Evolutionary conservation across 2,797 vertebrate genomes (phyloP).

Genomic region (Lepus townsendii): DNA sequence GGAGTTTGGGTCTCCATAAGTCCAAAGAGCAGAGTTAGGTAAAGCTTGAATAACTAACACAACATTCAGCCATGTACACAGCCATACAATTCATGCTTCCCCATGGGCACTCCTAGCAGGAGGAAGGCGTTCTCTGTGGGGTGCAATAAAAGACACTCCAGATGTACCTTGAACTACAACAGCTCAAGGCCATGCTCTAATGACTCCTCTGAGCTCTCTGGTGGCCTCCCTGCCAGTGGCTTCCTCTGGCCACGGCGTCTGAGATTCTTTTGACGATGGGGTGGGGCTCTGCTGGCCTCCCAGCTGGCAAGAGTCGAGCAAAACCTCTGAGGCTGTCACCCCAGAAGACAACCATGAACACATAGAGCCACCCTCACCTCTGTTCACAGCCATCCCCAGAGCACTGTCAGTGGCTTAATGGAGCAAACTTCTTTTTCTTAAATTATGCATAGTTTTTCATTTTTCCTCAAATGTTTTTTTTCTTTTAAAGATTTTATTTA

Average conservation of each 20-base stretch:
- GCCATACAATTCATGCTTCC: slow-evolving; percentile 67
- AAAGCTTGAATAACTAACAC: slow-evolving; percentile 62
- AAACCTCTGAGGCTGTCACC: background rate
- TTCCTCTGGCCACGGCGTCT: slow-evolving; percentile 60
- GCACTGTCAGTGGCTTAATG: background rate
- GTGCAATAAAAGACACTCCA: slow-evolving; percentile 63
- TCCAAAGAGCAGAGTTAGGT: slow-evolving; percentile 70
- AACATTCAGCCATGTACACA: slow-evolving; percentile 56
- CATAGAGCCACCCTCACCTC: background rate
- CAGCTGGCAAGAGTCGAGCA: slow-evolving; percentile 38
- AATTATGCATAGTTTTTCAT: too few species aligned
- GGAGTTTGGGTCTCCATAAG: background rate
- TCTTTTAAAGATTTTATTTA: too few species aligned
- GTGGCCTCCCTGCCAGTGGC: background rate
- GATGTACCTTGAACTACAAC: slow-evolving; percentile 78
- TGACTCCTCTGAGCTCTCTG: slow-evolving; percentile 43
- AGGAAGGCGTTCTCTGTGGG: slow-evolving; percentile 62
- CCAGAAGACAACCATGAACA: slow-evolving; percentile 3
- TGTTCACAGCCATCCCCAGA: background rate
- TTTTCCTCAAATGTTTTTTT: too few species aligned
- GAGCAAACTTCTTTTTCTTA: background rate
- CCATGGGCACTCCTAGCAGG: background rate
- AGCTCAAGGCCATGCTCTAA: slow-evolving; percentile 68
- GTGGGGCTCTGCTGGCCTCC: slow-evolving; percentile 39
- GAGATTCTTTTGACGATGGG: slow-evolving; percentile 43